Base-by-base conservation (phyloP, 1,140 invertebrate species). In the Panulirus ornatus region DNA sequence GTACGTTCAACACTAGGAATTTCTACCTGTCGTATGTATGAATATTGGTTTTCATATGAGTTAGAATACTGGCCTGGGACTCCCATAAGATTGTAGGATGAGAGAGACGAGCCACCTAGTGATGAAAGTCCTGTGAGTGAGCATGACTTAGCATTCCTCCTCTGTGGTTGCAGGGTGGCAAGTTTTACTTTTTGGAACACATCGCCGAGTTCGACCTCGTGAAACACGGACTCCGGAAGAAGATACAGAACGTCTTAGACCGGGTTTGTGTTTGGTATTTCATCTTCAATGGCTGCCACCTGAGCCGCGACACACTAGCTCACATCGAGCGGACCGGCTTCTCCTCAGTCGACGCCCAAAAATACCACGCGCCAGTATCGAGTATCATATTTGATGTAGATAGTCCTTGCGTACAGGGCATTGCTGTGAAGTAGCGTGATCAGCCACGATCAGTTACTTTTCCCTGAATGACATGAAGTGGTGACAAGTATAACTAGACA, bases 341-440 rank as follows among this genome's bases (percentile, higher is more conserved):
- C 84, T 78, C 73, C n/a, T 75, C 71, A 11, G 84, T 87, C 0
- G 51, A 87, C 11, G 84, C 75, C 6, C 36, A 87, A 8, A 73
- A 54, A 27, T 87, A 87, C 34, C 66, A 87, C 19, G 81, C 81
- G 8, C 82, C 88, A 5, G 66, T 89, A 19, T 78, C 88, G 92
- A 93, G 92, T 93, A 92, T 95, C 94, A 95, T 93, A 95, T 96
- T 93, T 96, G 97, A 95, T 97, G 97, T 93, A 94, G 98, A 99
- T 95, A 97, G 97, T 94, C 95, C 96, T 92, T 95, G 99, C 91
- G 95, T 99, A 92, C 97, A 98, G 93, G 95, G 97, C 93, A 95
- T 99, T 92, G 84, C 84, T 30, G 58, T 51, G 22, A 87, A 87
- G 2, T 87, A 66, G 30, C 27, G n/a, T n/a, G n/a, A n/a, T n/a